Conservation (phyloP, 2,113 vertebrate genomes). For the Muntiacus reevesi region DNA sequence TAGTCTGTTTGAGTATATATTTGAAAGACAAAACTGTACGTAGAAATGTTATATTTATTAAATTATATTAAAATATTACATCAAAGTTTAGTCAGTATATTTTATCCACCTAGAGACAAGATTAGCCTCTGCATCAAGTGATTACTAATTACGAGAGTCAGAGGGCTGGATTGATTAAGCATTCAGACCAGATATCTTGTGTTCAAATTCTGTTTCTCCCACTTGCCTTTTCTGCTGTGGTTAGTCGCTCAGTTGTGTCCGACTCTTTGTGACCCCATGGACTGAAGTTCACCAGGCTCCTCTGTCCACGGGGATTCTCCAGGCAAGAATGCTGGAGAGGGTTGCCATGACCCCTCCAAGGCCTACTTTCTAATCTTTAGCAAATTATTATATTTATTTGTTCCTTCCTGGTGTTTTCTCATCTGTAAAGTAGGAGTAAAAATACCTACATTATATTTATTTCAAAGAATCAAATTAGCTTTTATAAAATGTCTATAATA, state of each 20-base stretch:
- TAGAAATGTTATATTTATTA: not conserved
- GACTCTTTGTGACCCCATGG: not conserved
- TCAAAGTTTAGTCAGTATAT: not conserved
- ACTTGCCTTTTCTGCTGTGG: not conserved
- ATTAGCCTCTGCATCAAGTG: not conserved
- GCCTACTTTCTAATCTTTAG: not conserved
- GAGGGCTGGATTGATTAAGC: not conserved
- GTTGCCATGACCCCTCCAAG: not conserved
- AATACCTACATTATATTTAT: not conserved
- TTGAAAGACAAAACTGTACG: not conserved
- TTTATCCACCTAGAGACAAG: not conserved
- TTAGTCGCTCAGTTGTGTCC: not conserved
- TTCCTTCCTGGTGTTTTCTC: not conserved
- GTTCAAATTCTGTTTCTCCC: not conserved
- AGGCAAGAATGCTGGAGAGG: not conserved
- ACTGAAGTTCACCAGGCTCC: not conserved
- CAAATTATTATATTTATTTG: not conserved
- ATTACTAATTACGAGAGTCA: not conserved
- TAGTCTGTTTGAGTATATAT: not conserved
- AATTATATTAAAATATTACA: not conserved
- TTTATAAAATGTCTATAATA: not conserved
- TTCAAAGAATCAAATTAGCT: not conserved
- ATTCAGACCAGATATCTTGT: not conserved
- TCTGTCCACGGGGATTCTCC: not conserved
- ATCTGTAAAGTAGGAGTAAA: not conserved